These are phyloP conservation scores for Ammospiza nelsoni DNA, from an alignment of 2,113 vertebrate genomes.

Conservation along the genomic window DNA sequence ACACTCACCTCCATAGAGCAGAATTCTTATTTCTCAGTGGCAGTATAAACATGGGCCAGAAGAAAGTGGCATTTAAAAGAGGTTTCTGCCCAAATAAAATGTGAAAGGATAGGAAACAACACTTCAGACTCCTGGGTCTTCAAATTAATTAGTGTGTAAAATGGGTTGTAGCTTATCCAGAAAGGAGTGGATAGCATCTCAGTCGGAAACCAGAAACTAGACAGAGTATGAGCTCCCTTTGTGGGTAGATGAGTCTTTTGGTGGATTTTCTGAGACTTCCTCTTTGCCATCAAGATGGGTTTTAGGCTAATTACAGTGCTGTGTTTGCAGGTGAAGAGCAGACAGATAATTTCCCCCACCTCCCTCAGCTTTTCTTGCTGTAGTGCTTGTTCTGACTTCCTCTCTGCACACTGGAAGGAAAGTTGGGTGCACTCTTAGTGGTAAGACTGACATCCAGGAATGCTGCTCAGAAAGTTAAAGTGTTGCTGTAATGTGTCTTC, in stretches of 20 bases:
- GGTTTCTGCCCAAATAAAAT: not conserved
- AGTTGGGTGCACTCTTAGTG: not conserved
- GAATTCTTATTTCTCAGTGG: not conserved
- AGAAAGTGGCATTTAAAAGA: not conserved
- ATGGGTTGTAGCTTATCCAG: not conserved
- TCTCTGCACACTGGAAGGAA: not conserved
- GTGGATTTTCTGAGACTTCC: not conserved
- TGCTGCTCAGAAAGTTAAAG: not conserved
- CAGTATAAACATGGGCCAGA: not conserved
- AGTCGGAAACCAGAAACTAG: not conserved
- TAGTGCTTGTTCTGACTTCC: not conserved
- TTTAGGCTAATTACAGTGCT: not conserved
- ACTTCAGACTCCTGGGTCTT: not conserved
- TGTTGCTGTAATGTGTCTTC: conserved; percentile 10
- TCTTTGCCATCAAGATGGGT: rapidly evolving
- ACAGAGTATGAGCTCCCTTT: not conserved
- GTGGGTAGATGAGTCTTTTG: not conserved
- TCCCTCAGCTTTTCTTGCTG: not conserved
- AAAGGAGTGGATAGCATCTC: not conserved
- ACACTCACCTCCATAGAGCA: not conserved
- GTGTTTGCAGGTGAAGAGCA: not conserved
- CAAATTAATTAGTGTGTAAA: not conserved
- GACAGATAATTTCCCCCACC: not conserved
- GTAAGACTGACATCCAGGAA: not conserved
- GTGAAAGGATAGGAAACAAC: not conserved